Base-by-base conservation (phyloP, 30 jellyfish, hydroid and myxozoan genomes). In the Sanderia malayensis region DNA sequence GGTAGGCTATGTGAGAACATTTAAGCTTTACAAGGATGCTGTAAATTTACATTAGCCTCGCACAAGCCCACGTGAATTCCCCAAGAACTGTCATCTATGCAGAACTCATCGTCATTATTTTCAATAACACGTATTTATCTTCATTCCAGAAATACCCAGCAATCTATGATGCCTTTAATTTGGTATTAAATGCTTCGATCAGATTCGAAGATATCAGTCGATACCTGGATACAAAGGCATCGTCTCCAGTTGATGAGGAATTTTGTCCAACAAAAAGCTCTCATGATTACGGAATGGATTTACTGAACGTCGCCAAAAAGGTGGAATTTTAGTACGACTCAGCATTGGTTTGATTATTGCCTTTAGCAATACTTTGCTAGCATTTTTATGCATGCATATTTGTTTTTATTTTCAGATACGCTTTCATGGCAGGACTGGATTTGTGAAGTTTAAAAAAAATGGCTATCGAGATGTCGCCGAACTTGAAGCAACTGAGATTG, bases 381-480 rank as follows among this genome's bases (percentile, higher is more conserved):
- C 15, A 41, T 15, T 6, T 11, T 0, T 6, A 4, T 65, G 17
- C 2, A 3, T 28, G 2, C 27, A 19, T 59, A 21, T 2, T 72
- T 20, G 60, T 2, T 8, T 17, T 46, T n/a, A 2, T 29, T 29
- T 67, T 1, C 75, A 83, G 95, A 55, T 83, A 23, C 31, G 17
- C 1, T 83, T 83, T 31, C 31, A 29, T 29, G 95, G 95, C 0
- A 37, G 78, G 31, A 70, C 95, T 6, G 95, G 95, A 9, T 31
- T 41, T 21, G 68, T 83, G 7, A 31, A 71, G 27, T 83, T 83
- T 47, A 21, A 57, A 32, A 67, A 64, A 19, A 47, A 29, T 28
- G 95, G 95, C 30, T 83, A 83, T 41, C 61, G 95, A 53, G 71
- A 73, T 25, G 84, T 83, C 17, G 4, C 95, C 1, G 75, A 66